Evolutionary conservation across 1,140 invertebrate genomes (phyloP), one percentile per base, ranked within the genome.

Genomic region (Aphelinus certus): DNA sequence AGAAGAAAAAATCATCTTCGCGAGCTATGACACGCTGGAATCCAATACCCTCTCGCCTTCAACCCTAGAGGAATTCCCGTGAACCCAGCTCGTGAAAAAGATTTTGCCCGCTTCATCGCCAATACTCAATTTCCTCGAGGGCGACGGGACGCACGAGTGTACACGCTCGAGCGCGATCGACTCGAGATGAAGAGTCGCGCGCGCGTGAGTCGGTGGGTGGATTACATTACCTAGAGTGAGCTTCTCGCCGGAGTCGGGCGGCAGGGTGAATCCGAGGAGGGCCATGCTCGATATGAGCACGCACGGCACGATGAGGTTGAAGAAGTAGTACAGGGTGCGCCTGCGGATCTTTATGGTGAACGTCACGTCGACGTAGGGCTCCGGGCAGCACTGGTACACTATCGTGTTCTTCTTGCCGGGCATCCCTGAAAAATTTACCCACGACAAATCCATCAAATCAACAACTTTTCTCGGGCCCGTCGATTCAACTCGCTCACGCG

Each of bases 251-350:
- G 97, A 99, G 84, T 99, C 97, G 49, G 98, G 97, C 69, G 98
- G 98, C 81, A 99, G 90, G 63, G 97, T 98, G 90, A 99, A 99
- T 53, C 97, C 97, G 80, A 99, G 90, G 73, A 99, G 92, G 65
- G 98, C 98, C 95, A 99, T 97, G 73, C 97, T 98, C 73, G 97
- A 97, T 83, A 99, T 97, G 83, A 99, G 92, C 73, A 99, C 96
- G 89, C 98, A 99, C 73, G 98, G 98, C 81, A 99, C 97, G 86
- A 99, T 99, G 82, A 99, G 92, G 90, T 99, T 99, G 92, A 99
- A 99, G 89, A 98, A 98, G 90, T 99, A 99, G 90, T 99, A 99
- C 73, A 99, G 91, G 46, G 97, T 99, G 83, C 97, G 91, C 86
- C 98, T 91, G 80, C 98, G 91, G 83, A 99, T 98, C 90, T 97